phyloP scores from a whole-genome alignment of 1,140 invertebrate genomes.

The Drosophila busckii region DNA sequence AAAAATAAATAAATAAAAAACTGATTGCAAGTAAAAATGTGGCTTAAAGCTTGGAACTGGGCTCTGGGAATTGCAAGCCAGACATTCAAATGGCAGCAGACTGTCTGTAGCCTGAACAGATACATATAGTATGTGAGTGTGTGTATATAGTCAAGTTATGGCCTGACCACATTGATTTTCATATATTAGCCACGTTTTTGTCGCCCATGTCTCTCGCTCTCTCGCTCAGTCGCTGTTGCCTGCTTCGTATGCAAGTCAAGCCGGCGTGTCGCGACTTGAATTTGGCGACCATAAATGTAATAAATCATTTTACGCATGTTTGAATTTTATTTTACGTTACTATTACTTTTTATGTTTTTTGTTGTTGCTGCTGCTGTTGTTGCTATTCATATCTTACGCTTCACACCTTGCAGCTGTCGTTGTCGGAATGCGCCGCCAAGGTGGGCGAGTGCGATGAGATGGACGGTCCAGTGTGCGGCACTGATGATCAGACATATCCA shows the following conservation, averaged over 20 bases:
- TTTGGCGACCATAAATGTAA: slow-evolving; percentile 62
- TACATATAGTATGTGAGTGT: slow-evolving; percentile 26
- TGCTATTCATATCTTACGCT: slow-evolving; percentile 27
- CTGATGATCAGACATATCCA: slow-evolving; percentile 88
- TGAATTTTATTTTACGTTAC: too few species aligned
- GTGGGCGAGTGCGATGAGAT: slow-evolving; percentile 74
- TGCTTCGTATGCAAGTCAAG: slow-evolving; percentile 63
- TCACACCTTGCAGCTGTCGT: slow-evolving; percentile 45
- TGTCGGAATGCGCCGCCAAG: slow-evolving; percentile 76
- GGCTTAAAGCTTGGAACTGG: slow-evolving; percentile 23
- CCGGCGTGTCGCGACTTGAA: slow-evolving; percentile 53
- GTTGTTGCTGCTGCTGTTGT: slow-evolving; percentile 11
- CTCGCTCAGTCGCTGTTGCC: not conserved
- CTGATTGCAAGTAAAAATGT: too few species aligned
- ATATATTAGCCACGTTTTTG: slow-evolving; percentile 43
- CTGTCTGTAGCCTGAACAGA: slow-evolving; percentile 13
- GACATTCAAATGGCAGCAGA: slow-evolving; percentile 37
- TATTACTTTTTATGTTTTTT: slow-evolving; percentile 42
- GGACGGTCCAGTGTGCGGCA: slow-evolving; percentile 86
- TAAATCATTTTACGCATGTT: slow-evolving; percentile 77
- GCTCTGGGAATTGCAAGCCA: too few species aligned
- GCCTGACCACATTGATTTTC: slow-evolving; percentile 63
- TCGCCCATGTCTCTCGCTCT: not conserved
- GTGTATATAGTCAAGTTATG: slow-evolving; percentile 42
- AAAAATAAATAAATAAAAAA: too few species aligned